Percentiles rank a stretch among this genome's conserved stretches.
Evolutionary conservation across 1,140 invertebrate species (phyloP).

Genomic region (Teleopsis dalmanni): DNA sequence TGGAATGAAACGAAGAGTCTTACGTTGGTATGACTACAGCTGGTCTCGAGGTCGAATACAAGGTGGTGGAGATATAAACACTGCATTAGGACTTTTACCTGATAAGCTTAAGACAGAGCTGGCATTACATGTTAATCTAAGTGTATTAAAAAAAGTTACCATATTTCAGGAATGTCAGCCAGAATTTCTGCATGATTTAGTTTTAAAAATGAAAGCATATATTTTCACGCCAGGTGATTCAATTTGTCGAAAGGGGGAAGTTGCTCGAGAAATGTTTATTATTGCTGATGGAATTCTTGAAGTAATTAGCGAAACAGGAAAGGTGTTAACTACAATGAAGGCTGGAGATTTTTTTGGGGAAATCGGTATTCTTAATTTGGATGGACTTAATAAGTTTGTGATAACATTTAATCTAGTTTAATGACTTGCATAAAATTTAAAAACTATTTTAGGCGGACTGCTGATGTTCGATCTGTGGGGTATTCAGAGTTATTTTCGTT

Average conservation of each 20-base stretch:
- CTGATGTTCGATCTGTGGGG: conserved; percentile 90
- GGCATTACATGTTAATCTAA: conserved; percentile 90
- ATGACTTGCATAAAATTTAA: no score
- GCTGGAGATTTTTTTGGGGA: conserved; percentile 97
- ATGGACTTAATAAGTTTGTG: conserved; percentile 86
- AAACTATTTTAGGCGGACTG: conserved; percentile 65
- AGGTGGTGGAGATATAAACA: conserved; percentile 92
- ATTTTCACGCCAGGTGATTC: conserved; percentile 96
- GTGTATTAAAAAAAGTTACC: conserved; percentile 87
- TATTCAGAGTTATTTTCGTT: conserved; percentile 94
- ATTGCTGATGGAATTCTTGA: conserved; percentile 95
- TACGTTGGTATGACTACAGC: conserved; percentile 95
- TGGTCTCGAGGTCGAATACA: conserved; percentile 95
- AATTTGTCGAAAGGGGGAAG: conserved; percentile 87
- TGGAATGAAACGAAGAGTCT: conserved; percentile 86
- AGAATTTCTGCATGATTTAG: conserved; percentile 92
- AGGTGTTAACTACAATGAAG: conserved; percentile 91
- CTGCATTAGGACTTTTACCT: conserved; percentile 81
- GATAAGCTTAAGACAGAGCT: conserved; percentile 96
- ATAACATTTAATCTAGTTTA: neutral
- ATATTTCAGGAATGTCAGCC: conserved; percentile 86
- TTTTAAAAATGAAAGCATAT: conserved; percentile 96
- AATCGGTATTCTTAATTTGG: conserved; percentile 92
- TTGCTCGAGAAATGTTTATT: conserved; percentile 96
- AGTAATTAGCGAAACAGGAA: conserved; percentile 88